A percentile compares a stretch with the other conserved stretches of the same genome.
Evolutionary conservation across 2,797 vertebrate genomes (phyloP).

Genomic region (Coracias cyanogaster): DNA sequence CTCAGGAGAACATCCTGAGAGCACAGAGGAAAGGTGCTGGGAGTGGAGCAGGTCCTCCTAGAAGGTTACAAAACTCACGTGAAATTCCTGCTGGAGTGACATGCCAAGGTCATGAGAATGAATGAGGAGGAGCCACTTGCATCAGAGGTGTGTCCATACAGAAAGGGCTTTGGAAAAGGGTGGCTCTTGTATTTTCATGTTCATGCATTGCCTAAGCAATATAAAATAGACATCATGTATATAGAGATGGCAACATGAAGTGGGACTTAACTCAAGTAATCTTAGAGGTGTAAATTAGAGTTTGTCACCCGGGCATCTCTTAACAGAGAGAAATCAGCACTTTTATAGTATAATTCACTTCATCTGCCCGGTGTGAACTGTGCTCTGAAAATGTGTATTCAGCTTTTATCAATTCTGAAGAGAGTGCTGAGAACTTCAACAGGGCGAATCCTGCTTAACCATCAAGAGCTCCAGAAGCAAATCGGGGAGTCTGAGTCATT

Average conservation of each 20-base stretch:
- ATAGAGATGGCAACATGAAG: not conserved
- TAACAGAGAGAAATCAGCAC: not conserved
- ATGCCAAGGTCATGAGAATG: not conserved
- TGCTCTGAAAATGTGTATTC: not conserved
- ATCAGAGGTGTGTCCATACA: not conserved
- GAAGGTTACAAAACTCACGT: not conserved
- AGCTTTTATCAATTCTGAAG: not conserved
- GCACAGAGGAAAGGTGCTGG: not conserved
- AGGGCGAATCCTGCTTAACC: not conserved
- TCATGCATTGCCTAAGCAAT: not conserved
- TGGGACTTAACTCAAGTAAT: fast-evolving
- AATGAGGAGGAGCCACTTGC: not conserved
- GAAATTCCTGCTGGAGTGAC: not conserved
- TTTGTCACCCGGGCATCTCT: not conserved
- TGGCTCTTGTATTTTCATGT: not conserved
- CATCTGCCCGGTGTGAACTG: not conserved
- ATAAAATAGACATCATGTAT: not conserved
- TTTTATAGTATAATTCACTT: not conserved
- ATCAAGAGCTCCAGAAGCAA: not conserved
- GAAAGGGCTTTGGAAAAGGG: not conserved
- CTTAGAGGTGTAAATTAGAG: not conserved
- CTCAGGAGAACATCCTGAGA: not conserved
- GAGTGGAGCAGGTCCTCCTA: not conserved
- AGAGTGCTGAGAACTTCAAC: not conserved
- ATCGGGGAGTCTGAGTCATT: not conserved